Evolutionary conservation across 2,888 invertebrate genomes (phyloP), one percentile per base, ranked within the genome.

Genomic region (Meghimatium bilineatum): DNA sequence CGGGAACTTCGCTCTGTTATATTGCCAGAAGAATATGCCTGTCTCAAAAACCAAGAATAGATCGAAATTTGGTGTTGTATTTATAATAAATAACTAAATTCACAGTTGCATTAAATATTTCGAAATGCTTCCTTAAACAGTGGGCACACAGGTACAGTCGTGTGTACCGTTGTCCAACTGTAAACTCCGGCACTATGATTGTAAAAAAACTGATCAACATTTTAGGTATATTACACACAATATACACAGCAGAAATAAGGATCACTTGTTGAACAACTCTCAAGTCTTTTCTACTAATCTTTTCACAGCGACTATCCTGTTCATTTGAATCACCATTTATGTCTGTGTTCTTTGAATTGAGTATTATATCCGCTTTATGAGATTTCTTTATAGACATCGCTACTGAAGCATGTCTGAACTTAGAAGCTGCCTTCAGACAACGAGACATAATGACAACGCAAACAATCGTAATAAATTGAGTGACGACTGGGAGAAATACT

Each of bases 381-480:
- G 8, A 10, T 26, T n/a, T 8, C n/a, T 63, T 63, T n/a, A n/a
- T n/a, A 2, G 34, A 32, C 8, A 26, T 34, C 12, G 10, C 1
- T 36, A 23, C 29, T 56, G 63, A 77, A 10, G 36, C 8, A 44
- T 72, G 38, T 44, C 72, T 20, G 29, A 76, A 76, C 6, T 6
- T 49, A 3, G 32, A 32, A 38, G 80, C 6, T 49, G 32, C 71
- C 1, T 72, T 3, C 0, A 80, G 80, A 29, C 56, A 20, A 12
- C 56, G 3, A 0, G 38, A 71, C 80, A 80, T 80, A 52, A 80
- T 36, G 34, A 80, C 34, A 1, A 80, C 56, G 38, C 80, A 80
- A 56, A 80, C 36, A 1, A 56, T 36, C 8, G 56, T 20, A 17
- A 71, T 72, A 60, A 80, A n/a, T 29, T 80, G 71, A 12, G 80